Evolutionary conservation across 1,140 invertebrate genomes (phyloP).

Genomic region (Achatina immaculata): DNA sequence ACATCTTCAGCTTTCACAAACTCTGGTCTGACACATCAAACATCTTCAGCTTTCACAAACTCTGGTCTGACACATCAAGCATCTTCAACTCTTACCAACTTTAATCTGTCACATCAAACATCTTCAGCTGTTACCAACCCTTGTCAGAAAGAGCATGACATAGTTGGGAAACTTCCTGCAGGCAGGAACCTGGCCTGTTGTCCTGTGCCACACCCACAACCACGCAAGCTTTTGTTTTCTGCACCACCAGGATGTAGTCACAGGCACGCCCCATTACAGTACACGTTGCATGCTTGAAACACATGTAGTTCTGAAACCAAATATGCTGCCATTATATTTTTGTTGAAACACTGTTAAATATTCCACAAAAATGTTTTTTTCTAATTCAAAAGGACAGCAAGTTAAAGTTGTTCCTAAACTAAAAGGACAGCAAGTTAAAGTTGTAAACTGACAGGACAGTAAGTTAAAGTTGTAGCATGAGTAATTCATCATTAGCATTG

Average conservation of each 20-base stretch:
- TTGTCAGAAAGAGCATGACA: conserved; percentile 10
- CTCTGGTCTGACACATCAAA: too few relatives aligned
- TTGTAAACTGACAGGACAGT: neutral
- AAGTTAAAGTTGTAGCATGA: neutral
- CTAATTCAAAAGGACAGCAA: neutral
- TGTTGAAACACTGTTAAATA: neutral
- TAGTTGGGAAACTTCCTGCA: conserved; percentile 43
- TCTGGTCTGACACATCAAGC: too few relatives aligned
- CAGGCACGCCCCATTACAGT: conserved; percentile 37
- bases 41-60: too few relatives aligned
- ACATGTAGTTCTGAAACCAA: conserved; percentile 30
- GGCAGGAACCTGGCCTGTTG: conserved; percentile 43
- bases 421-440: neutral
- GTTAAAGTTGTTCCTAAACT: neutral
- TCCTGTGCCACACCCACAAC: conserved; percentile 34
- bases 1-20: too few relatives aligned
- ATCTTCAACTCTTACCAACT: too few relatives aligned
- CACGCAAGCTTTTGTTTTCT: conserved; percentile 32
- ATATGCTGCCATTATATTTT: neutral
- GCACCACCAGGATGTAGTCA: conserved; percentile 36
- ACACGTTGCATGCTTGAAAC: conserved; percentile 34
- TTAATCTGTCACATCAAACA: too few relatives aligned
- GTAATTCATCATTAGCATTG: neutral
- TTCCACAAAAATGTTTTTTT: neutral
- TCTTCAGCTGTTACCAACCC: conserved; percentile 24